These are phyloP conservation scores for Pollimyrus isidori DNA, from an alignment of 2,113 vertebrate species.

Conservation along the genomic window DNA sequence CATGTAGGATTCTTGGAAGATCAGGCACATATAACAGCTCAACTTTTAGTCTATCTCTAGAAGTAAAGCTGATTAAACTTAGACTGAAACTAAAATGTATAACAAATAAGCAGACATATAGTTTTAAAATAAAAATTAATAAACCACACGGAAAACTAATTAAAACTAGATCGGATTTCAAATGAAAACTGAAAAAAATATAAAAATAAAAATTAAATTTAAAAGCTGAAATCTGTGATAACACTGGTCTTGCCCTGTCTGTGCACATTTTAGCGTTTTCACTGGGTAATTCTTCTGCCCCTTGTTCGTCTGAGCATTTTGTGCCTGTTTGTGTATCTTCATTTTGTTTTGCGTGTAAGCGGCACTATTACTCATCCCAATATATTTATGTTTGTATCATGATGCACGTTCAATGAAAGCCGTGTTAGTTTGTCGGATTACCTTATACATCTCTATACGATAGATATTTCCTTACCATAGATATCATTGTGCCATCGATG, in stretches of 20 bases:
- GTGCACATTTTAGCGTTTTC: not conserved
- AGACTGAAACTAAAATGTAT: not conserved
- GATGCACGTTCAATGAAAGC: not conserved
- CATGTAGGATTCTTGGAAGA: not conserved
- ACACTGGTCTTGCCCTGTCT: not conserved
- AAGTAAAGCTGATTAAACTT: not conserved
- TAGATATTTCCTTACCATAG: not conserved
- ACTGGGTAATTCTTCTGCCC: not conserved
- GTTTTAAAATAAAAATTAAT: not conserved
- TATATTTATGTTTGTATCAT: not conserved
- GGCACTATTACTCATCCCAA: not conserved
- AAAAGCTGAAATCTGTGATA: too few relatives aligned
- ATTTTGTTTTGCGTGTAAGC: not conserved
- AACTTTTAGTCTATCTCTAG: not conserved
- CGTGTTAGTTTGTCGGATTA: not conserved
- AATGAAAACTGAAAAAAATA: not conserved
- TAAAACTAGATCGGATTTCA: not conserved
- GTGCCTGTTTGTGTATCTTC: not conserved
- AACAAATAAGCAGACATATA: not conserved
- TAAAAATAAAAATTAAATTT: not conserved
- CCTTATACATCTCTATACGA: not conserved
- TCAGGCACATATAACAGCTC: not conserved
- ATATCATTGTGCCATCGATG: not conserved
- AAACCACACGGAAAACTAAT: not conserved
- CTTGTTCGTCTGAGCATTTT: not conserved